Evolutionary conservation across 1,140 invertebrate species (phyloP), one percentile per base, ranked within the genome.

Genomic region (Choristoneura fumiferana): DNA sequence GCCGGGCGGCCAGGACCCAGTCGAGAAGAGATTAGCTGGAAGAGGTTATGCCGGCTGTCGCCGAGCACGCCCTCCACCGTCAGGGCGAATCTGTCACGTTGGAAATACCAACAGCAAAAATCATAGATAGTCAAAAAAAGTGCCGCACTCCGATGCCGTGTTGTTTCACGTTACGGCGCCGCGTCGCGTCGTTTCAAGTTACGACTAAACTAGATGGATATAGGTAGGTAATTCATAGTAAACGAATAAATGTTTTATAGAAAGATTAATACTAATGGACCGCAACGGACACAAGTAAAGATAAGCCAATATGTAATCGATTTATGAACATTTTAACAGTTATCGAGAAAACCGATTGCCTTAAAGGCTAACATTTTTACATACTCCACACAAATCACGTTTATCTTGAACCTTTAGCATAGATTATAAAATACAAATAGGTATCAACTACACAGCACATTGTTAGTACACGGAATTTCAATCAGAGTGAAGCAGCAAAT

Each of bases 401-500:
- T 60, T 72, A 79, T 73, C 69, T 67, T 52, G 58, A 60, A 65
- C 59, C 69, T 74, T 64, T 73, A 71, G 69, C 4, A 49, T 74
- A 77, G 74, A 81, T 78, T 79, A 79, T 78, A 80, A 78, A 75
- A 69, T 62, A 73, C 74, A 83, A 77, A 84, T 86, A 83, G 69
- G 78, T 79, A 81, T 73, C 73, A 75, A 77, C 69, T 73, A 75
- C 65, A 69, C 65, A 73, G 81, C 71, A 87, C 78, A 84, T 77
- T 81, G 84, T 80, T 77, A 74, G 78, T 81, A 85, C 84, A 87
- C 67, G 82, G 84, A 87, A 87, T 87, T 85, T 87, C 84, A 87
- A 87, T 87, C 84, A 87, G 76, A 45, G 15, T 54, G 15, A 10
- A 14, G 8, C 10, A 8, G 8, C 62, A 37, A 6, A 13, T 29